A percentile compares a stretch with the other conserved stretches of the same genome.
Evolutionary conservation across 2,797 vertebrate species (phyloP).

Genomic region (Leptatherina wallacei): DNA sequence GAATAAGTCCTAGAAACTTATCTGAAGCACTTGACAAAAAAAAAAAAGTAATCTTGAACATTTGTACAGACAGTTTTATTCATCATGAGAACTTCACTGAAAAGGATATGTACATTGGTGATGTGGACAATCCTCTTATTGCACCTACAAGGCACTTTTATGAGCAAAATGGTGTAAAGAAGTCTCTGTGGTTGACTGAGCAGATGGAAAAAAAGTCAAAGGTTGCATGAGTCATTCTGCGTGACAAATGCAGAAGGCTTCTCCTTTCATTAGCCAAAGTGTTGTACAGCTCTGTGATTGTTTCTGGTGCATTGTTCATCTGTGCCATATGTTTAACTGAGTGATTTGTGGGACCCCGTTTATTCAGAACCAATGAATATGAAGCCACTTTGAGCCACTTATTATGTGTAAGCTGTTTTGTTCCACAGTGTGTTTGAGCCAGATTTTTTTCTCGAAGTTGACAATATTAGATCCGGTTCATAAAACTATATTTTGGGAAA

Average conservation of each 20-base stretch:
- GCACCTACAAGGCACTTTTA: conserved; percentile 45
- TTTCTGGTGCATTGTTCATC: neutral
- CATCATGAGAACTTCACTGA: conserved; percentile 25
- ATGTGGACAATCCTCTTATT: conserved; percentile 34
- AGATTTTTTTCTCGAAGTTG: no score
- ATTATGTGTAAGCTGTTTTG: no score
- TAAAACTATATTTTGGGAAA: neutral
- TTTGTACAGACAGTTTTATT: conserved; percentile 35
- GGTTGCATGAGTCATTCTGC: conserved; percentile 46
- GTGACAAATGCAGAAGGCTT: conserved; percentile 31
- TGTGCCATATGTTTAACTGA: neutral
- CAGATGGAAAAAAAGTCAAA: conserved; percentile 5
- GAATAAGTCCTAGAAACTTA: conserved; percentile 28
- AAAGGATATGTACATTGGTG: conserved; percentile 11
- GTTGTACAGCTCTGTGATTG: neutral
- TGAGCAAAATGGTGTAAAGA: conserved; percentile 27
- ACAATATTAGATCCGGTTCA: neutral
- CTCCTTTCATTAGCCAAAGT: conserved; percentile 18
- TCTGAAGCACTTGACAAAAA: conserved; percentile 36
- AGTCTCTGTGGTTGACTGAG: conserved; percentile 11
- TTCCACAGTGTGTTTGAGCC: no score
- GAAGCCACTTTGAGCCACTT: neutral
- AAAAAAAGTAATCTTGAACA: conserved; percentile 30
- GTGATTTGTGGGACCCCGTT: neutral
- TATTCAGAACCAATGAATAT: neutral